phyloP scores from a whole-genome alignment of 2,797 vertebrate species.

The Acanthurus lineatus region DNA sequence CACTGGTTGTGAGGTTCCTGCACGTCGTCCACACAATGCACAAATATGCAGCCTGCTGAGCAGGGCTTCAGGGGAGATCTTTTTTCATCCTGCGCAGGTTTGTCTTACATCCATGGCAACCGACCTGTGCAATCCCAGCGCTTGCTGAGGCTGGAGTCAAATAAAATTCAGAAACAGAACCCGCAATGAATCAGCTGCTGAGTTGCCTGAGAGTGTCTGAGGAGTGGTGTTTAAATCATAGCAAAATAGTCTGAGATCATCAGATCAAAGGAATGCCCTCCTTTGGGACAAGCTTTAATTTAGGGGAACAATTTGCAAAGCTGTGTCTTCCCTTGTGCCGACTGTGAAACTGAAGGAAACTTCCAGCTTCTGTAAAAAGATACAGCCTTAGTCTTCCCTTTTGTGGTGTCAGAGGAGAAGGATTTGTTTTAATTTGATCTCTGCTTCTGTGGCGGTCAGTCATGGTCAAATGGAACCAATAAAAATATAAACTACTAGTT shows the following conservation, averaged over 20 bases:
- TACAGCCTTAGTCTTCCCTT: neutral
- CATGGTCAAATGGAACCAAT: neutral
- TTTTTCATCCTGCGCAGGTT: slow-evolving; percentile 69
- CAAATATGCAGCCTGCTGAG: slow-evolving; percentile 79
- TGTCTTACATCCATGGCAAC: slow-evolving; percentile 82
- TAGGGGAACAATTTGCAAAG: slow-evolving; percentile 33
- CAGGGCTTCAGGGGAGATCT: slow-evolving; percentile 66
- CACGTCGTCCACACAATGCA: slow-evolving; percentile 67
- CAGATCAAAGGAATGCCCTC: slow-evolving; percentile 55
- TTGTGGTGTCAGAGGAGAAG: neutral
- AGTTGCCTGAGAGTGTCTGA: slow-evolving; percentile 49
- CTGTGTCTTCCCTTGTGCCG: neutral
- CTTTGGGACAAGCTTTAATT: slow-evolving; percentile 47
- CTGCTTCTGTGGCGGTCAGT: slow-evolving; percentile 23
- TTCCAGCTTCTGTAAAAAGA: slow-evolving; percentile 16
- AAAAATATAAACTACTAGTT: too few relatives aligned
- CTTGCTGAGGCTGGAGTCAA: slow-evolving; percentile 64
- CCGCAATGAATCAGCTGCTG: slow-evolving; percentile 68
- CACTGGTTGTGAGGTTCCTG: slow-evolving; percentile 67
- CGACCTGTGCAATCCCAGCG: slow-evolving; percentile 65
- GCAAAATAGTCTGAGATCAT: slow-evolving; percentile 35
- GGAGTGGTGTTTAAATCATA: slow-evolving; percentile 33
- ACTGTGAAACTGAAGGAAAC: slow-evolving; percentile 8
- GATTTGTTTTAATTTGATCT: slow-evolving; percentile 9
- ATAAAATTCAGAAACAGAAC: slow-evolving; percentile 56